Base-by-base conservation (phyloP, 1,140 invertebrate genomes). In the Ruditapes philippinarum region DNA sequence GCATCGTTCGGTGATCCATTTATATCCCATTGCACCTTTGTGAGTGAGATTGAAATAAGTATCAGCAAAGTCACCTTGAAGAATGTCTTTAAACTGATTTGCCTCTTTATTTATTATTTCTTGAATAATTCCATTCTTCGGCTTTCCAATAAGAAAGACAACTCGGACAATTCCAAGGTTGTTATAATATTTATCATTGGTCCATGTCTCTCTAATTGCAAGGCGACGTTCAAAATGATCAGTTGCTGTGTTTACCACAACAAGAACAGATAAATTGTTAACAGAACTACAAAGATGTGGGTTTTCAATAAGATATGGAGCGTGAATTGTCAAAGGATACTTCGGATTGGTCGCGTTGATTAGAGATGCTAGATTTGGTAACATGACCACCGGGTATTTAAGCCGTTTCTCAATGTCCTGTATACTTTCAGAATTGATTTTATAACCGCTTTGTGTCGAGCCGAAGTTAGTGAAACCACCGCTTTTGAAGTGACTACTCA, bases 1-100 rank as follows among this genome's bases (percentile, higher is more conserved):
- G 94, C 98, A 99, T 90, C 97, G 96, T 28, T 95, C 95, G 0
- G 96, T 93, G 0, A 97, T 97, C 98, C 98, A 99, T 92, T 97
- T 96, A 42, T 98, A 94, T 0, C 98, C 98, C 98, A 98, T 98
- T 0, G 98, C 94, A 93, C 98, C 98, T 88, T 94, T 94, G 25
- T 91, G 40, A 0, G 93, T 93, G 0, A 93, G 60, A 84, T 94
- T 94, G 25, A 54, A 70, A 65, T 94, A 92, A 11, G 89, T 11
- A n/a, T 54, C 51, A 7, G 14, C 14, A 45, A 45, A 45, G 14
- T 14, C 42, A 45, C 42, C 42, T 84, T 45, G 94, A 93, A 14
- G 90, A 40, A 68, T 73, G 51, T 94, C 94, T 14, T 76, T 19
- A 45, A 91, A 80, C 0, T 73, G 25, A 25, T 36, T 28, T 36